A percentile compares a stretch with the other conserved stretches of the same genome.
These are phyloP conservation scores for Buceros bicornis DNA, from an alignment of 2,797 vertebrate species.

Conservation along the genomic window DNA sequence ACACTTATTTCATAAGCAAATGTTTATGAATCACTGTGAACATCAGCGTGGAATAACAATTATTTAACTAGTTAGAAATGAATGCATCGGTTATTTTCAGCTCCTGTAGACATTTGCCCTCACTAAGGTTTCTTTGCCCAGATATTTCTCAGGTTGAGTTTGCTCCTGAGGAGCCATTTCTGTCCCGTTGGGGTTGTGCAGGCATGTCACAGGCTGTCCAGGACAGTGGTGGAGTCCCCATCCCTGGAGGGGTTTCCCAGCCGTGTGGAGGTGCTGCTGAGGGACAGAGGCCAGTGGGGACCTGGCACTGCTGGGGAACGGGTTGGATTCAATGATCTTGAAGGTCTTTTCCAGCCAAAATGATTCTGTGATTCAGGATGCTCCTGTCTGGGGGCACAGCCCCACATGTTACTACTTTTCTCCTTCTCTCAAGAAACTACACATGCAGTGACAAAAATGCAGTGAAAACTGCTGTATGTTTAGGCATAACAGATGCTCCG, in stretches of 20 bases:
- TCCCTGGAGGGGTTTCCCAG: too few relatives aligned
- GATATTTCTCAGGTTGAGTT: not conserved
- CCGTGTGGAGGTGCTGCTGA: too few relatives aligned
- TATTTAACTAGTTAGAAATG: not conserved
- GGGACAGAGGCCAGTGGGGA: too few relatives aligned
- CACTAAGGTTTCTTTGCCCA: not conserved
- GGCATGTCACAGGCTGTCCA: too few relatives aligned
- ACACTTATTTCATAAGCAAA: not conserved
- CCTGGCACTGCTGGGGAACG: too few relatives aligned
- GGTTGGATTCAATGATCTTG: too few relatives aligned
- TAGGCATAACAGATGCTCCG: not conserved
- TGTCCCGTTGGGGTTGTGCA: too few relatives aligned
- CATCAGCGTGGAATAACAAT: accelerated
- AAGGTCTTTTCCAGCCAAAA: too few relatives aligned
- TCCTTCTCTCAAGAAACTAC: not conserved
- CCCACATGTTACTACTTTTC: accelerated
- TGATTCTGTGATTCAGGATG: not conserved
- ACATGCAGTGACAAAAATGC: not conserved
- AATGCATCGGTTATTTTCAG: not conserved
- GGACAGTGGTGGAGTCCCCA: too few relatives aligned
- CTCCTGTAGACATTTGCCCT: not conserved
- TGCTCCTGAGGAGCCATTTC: too few relatives aligned
- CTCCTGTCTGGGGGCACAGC: not conserved
- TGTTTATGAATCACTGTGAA: not conserved
- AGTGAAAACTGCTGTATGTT: accelerated